Conservation (phyloP, 30 jellyfish, hydroid and myxozoan genomes). For the Cassiopea xamachana region DNA sequence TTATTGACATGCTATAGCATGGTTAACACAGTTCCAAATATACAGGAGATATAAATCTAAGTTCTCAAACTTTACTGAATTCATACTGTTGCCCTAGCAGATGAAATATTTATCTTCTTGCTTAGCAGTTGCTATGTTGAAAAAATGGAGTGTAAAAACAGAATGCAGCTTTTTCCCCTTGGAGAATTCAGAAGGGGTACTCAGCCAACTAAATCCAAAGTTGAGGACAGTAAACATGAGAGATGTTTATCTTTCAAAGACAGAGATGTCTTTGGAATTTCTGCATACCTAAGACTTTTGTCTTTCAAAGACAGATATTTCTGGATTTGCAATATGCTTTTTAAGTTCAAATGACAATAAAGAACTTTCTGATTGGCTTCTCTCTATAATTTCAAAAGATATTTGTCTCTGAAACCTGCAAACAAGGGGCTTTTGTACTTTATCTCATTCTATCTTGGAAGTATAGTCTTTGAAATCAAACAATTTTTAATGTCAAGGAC, state of each 20-base stretch:
- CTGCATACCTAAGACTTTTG: not conserved
- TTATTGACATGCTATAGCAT: no score
- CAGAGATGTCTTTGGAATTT: not conserved
- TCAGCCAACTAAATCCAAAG: not conserved
- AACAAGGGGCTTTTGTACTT: not conserved
- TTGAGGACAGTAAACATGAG: not conserved
- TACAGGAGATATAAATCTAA: no score
- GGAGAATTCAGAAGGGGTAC: no score
- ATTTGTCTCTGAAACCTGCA: not conserved
- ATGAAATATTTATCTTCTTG: no score
- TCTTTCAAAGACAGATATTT: not conserved
- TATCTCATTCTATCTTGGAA: not conserved
- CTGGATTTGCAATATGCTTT: not conserved
- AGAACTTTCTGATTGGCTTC: not conserved
- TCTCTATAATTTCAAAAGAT: not conserved
- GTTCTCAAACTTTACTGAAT: no score
- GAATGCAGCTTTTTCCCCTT: no score
- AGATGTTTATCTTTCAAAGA: not conserved
- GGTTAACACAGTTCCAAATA: no score
- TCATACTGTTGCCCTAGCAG: no score
- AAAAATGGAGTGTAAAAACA: no score
- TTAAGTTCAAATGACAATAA: not conserved
- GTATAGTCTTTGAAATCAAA: not conserved
- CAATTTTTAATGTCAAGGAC: not conserved
- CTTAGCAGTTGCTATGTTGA: no score